These are phyloP conservation scores for Thalassarche chlororhynchos DNA, from an alignment of 2,113 vertebrate genomes.

Conservation along the genomic window DNA sequence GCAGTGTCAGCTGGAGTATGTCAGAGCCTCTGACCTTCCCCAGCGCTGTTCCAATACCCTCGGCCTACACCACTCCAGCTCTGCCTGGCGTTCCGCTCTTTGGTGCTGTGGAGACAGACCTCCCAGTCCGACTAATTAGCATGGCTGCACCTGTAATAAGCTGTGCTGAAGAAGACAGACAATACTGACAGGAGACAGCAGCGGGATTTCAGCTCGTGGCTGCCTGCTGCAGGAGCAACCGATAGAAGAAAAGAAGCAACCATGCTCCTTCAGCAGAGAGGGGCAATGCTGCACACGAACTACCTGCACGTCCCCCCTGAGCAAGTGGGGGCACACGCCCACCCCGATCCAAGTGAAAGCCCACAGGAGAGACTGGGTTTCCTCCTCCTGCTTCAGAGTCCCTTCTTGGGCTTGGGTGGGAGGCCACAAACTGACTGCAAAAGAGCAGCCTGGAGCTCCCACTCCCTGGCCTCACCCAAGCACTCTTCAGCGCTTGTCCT, in stretches of 20 bases:
- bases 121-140: background rate
- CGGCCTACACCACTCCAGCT: background rate
- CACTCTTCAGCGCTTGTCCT: background rate
- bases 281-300: accelerated
- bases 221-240: background rate
- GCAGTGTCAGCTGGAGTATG: background rate
- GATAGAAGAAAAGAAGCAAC: background rate
- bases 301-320: background rate
- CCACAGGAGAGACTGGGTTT: background rate
- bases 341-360: background rate
- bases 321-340: background rate
- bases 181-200: background rate
- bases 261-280: background rate
- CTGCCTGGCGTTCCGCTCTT: background rate
- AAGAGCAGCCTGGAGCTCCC: background rate
- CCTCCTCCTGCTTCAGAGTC: background rate
- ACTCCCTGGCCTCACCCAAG: background rate
- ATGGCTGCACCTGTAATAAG: background rate
- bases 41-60: background rate
- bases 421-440: background rate
- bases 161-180: background rate
- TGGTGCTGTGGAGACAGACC: background rate
- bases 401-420: background rate
- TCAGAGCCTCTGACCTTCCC: background rate
- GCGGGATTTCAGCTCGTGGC: background rate